These are phyloP conservation scores for Trichogramma evanescens DNA, from an alignment of 2,888 invertebrate species.

Conservation along the genomic window DNA sequence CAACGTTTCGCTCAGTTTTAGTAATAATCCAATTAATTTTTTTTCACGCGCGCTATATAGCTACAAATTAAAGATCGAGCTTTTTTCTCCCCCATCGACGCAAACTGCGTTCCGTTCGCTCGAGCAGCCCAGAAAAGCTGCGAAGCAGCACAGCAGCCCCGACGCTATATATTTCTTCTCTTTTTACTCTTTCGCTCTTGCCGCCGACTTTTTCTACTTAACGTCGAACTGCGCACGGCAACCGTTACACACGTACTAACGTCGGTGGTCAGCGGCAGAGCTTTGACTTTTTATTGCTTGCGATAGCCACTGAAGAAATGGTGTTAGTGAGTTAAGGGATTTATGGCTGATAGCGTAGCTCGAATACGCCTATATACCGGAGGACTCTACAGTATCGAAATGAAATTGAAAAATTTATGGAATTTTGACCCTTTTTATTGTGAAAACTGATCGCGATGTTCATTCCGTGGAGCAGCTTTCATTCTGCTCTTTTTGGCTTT, in stretches of 20 bases:
- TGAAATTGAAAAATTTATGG: conserved; percentile 19
- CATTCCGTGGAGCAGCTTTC: too few relatives aligned
- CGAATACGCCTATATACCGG: too few relatives aligned
- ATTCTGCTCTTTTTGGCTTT: too few relatives aligned
- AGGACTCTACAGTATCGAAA: not conserved
- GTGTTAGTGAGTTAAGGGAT: conserved; percentile 15
- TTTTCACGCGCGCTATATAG: too few relatives aligned
- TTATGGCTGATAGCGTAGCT: not conserved
- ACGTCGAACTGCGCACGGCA: conserved; percentile 3
- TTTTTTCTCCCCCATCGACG: too few relatives aligned
- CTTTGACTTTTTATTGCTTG: conserved; percentile 4
- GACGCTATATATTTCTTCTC: too few relatives aligned
- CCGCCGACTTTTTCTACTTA: conserved; percentile 12
- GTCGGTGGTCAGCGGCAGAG: not conserved
- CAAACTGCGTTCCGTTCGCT: too few relatives aligned
- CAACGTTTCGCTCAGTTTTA: too few relatives aligned
- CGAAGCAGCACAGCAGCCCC: too few relatives aligned
- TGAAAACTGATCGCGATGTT: not conserved
- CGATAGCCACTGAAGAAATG: conserved; percentile 7
- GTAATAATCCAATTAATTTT: too few relatives aligned
- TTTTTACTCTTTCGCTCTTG: not conserved
- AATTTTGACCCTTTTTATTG: conserved; percentile 4
- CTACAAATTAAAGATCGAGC: too few relatives aligned
- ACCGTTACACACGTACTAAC: not conserved
- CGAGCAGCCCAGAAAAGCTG: too few relatives aligned